phyloP scores from a whole-genome alignment of 2,888 invertebrate genomes.

The Drosophila neotestacea region DNA sequence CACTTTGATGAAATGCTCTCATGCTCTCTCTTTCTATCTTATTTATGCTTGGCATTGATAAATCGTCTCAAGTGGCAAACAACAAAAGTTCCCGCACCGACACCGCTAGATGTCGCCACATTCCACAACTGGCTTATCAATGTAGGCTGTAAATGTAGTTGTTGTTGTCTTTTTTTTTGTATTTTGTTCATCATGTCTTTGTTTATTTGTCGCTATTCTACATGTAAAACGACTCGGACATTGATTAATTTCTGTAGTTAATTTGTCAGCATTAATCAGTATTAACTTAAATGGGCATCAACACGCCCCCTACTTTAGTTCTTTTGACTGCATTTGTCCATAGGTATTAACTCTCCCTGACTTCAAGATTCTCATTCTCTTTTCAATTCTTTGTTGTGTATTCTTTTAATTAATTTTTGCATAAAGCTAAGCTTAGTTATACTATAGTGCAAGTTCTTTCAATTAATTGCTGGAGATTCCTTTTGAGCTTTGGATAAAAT shows the following conservation, averaged over 20 bases:
- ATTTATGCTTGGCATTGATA: slow-evolving; percentile 79
- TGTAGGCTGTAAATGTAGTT: slow-evolving; percentile 50
- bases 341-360: slow-evolving; percentile 38
- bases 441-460: slow-evolving; percentile 31
- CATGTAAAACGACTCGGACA: slow-evolving; percentile 74
- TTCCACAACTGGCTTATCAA: slow-evolving; percentile 55
- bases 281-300: slow-evolving; percentile 77
- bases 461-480: slow-evolving; percentile 65
- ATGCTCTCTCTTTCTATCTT: slow-evolving; percentile 19
- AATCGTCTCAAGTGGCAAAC: slow-evolving; percentile 76
- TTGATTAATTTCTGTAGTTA: slow-evolving; percentile 80
- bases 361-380: background rate
- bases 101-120: slow-evolving; percentile 67
- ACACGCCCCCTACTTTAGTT: slow-evolving; percentile 40
- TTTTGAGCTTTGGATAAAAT: slow-evolving; percentile 48
- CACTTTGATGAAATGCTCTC: slow-evolving; percentile 80
- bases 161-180: slow-evolving; percentile 20
- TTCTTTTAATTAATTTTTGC: slow-evolving; percentile 59
- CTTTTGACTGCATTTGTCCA: slow-evolving; percentile 45
- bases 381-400: slow-evolving; percentile 14
- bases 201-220: slow-evolving; percentile 45
- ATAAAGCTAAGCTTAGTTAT: slow-evolving; percentile 28
- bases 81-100: slow-evolving; percentile 48
- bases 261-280: slow-evolving; percentile 80
- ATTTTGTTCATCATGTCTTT: slow-evolving; percentile 18